Evolutionary conservation across 2,113 vertebrate genomes (phyloP).

Genomic region (Neodontobutis hainanensis): DNA sequence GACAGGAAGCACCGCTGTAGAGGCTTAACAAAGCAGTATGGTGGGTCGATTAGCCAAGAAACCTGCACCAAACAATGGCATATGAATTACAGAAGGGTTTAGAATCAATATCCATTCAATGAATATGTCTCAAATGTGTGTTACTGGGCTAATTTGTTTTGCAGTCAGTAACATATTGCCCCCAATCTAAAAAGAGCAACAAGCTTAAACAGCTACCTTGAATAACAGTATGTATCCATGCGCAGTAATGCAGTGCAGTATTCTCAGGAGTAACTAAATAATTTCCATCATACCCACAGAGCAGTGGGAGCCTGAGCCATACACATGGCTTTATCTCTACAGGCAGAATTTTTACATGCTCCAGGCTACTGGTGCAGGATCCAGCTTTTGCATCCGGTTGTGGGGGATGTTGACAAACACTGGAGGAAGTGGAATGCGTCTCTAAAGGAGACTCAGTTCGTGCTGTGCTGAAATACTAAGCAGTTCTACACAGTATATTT

Average conservation of each 20-base stretch:
- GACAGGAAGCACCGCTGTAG: slow-evolving; percentile 15
- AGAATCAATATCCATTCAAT: background rate
- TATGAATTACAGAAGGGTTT: background rate
- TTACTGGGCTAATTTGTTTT: background rate
- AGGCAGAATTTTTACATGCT: slow-evolving; percentile 15
- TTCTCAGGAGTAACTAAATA: slow-evolving; percentile 11
- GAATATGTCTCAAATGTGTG: background rate
- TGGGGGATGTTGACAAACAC: slow-evolving; percentile 29
- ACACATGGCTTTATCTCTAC: slow-evolving; percentile 7
- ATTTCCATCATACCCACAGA: slow-evolving; percentile 7
- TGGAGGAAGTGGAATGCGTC: background rate
- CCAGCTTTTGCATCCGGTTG: slow-evolving; percentile 22
- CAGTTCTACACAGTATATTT: slow-evolving; percentile 20
- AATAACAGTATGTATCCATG: background rate
- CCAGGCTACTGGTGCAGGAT: slow-evolving; percentile 15
- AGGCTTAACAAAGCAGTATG: slow-evolving; percentile 27
- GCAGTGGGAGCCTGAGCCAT: background rate
- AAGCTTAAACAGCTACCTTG: background rate
- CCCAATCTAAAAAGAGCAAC: background rate
- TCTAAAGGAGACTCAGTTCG: slow-evolving; percentile 20
- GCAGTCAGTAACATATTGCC: background rate
- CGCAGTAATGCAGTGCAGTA: slow-evolving; percentile 5
- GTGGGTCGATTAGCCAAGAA: slow-evolving; percentile 9
- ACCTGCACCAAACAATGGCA: background rate
- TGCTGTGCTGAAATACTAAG: slow-evolving; percentile 28